Conservation (phyloP, 2,113 vertebrate species). For the Ancistrus triradiatus region DNA sequence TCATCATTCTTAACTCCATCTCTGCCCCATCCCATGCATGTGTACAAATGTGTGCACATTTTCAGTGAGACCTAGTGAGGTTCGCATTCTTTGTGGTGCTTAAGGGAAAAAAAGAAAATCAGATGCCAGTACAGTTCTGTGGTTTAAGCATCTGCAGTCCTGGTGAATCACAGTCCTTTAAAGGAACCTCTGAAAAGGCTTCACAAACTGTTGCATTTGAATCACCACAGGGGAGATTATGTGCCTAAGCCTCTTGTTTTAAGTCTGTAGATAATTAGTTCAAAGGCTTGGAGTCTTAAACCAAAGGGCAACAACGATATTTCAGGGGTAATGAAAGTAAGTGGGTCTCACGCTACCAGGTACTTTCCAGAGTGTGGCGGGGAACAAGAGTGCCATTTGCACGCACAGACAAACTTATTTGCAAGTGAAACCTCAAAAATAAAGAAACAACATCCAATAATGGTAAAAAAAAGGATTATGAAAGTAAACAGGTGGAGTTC, state of each 20-base stretch:
- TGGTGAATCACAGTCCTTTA: constrained; percentile 11
- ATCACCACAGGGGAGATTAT: not conserved
- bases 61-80: not conserved
- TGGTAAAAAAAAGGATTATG: no score
- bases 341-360: not conserved
- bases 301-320: not conserved
- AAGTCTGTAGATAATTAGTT: no score
- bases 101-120: not conserved
- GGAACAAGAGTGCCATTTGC: not conserved
- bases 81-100: constrained; percentile 21
- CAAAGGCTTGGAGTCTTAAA: no score
- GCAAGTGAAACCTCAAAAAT: not conserved
- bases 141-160: constrained; percentile 29
- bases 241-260: not conserved
- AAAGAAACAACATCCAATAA: no score
- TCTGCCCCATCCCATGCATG: constrained; percentile 4
- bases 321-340: not conserved
- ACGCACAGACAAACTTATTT: not conserved
- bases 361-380: not conserved
- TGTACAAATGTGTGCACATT: not conserved
- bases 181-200: constrained; percentile 11
- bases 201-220: constrained; percentile 14
- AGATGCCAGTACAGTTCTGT: constrained; percentile 11
- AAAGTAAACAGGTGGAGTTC: no score
- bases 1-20: constrained; percentile 5